Percentiles rank a stretch among this genome's conserved stretches.
Conservation (phyloP, 2,888 invertebrate species). For the Andrena hattorfiana region DNA sequence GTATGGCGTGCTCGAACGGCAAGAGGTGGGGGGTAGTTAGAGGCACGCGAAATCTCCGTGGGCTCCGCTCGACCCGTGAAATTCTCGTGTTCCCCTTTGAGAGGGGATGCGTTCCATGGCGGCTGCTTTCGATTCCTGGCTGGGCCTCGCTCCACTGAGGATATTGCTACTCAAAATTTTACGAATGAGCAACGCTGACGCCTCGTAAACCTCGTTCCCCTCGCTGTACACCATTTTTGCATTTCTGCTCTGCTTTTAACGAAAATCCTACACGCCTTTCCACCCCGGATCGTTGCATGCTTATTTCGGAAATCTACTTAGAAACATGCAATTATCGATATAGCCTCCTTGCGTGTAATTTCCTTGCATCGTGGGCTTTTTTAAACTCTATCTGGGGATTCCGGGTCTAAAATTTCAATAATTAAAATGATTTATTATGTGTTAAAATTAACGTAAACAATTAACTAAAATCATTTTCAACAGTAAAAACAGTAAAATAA, state of each 20-base stretch:
- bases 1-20: not conserved
- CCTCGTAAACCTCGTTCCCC: slow-evolving; percentile 13
- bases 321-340: too few species aligned
- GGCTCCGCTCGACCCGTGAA: slow-evolving; percentile 23
- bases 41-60: slow-evolving; percentile 24
- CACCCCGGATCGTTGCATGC: not conserved
- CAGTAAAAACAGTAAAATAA: too few species aligned
- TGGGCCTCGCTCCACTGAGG: not conserved
- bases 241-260: slow-evolving; percentile 21
- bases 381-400: too few species aligned
- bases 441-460: too few species aligned
- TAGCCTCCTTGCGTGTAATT: too few species aligned
- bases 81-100: slow-evolving; percentile 12
- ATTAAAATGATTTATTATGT: too few species aligned
- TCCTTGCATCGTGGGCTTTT: too few species aligned
- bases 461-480: too few species aligned
- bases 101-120: not conserved
- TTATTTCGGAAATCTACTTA: too few species aligned
- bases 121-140: slow-evolving; percentile 37
- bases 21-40: slow-evolving; percentile 1
- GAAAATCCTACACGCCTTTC: not conserved
- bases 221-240: slow-evolving; percentile 11
- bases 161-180: slow-evolving; percentile 50
- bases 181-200: slow-evolving; percentile 31
- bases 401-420: too few species aligned